These are phyloP conservation scores for Crocallis elinguaria DNA, from an alignment of 2,888 invertebrate species.

Conservation along the genomic window DNA sequence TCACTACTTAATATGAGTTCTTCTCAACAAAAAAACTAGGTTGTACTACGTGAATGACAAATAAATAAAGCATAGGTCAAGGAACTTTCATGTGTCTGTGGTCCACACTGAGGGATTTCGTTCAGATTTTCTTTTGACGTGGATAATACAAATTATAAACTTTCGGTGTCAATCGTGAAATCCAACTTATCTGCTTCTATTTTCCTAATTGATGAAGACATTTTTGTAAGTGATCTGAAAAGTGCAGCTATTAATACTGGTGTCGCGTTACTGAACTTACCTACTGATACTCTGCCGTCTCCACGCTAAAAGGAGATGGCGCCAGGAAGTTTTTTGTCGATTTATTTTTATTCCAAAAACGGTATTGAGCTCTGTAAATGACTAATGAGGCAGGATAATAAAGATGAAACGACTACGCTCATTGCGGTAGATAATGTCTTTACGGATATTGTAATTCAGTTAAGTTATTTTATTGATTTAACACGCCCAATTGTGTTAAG, in stretches of 20 bases:
- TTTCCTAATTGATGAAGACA: no score
- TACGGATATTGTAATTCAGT: not conserved
- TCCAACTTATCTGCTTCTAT: no score
- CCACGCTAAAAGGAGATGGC: conserved; percentile 55
- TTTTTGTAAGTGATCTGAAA: not conserved
- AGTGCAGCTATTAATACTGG: not conserved
- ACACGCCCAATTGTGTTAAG: not conserved
- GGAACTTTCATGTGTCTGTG: no score
- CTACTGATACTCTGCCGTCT: conserved; percentile 38
- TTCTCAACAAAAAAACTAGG: no score
- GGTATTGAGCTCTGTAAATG: conserved; percentile 62
- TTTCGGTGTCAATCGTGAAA: no score
- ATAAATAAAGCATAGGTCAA: no score
- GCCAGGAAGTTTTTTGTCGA: conserved; percentile 60
- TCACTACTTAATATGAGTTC: no score
- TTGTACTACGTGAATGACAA: no score
- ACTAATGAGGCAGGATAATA: conserved; percentile 68
- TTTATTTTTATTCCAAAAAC: conserved; percentile 70
- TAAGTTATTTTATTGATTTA: not conserved
- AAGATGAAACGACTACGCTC: conserved; percentile 35
- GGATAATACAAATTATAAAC: no score
- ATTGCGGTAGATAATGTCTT: conserved; percentile 2
- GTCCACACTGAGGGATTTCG: no score
- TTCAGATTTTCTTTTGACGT: no score
- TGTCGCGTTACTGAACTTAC: not conserved